A percentile compares a stretch with the other conserved stretches of the same genome.
Evolutionary conservation across 1,140 invertebrate species (phyloP).

Genomic region (Cherax destructor): DNA sequence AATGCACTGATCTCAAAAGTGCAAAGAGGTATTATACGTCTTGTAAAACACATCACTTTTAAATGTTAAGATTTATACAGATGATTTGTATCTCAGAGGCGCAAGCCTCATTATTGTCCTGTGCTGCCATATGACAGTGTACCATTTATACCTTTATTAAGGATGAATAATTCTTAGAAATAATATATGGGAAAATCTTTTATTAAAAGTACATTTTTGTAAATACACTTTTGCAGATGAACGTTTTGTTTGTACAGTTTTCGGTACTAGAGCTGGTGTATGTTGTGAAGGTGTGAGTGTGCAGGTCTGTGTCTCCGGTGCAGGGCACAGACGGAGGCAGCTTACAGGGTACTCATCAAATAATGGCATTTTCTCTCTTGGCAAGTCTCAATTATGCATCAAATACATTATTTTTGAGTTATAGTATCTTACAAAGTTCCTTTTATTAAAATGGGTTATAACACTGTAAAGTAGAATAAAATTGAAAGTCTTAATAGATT

Average conservation of each 20-base stretch:
- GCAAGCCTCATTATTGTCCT: slow-evolving; percentile 58
- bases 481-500: not conserved
- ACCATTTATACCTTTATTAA: slow-evolving; percentile 67
- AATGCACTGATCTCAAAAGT: slow-evolving; percentile 56
- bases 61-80: slow-evolving; percentile 67
- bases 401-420: not conserved
- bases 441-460: not conserved
- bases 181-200: slow-evolving; percentile 59
- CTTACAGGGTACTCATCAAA: slow-evolving; percentile 50
- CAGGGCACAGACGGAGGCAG: slow-evolving; percentile 46
- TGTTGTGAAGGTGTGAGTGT: slow-evolving; percentile 68
- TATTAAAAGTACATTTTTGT: slow-evolving; percentile 61
- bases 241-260: slow-evolving; percentile 70
- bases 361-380: not conserved
- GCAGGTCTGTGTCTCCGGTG: slow-evolving; percentile 50
- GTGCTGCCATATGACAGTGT: slow-evolving; percentile 68
- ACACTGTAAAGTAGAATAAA: not conserved
- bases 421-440: not conserved
- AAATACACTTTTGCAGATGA: slow-evolving; percentile 68
- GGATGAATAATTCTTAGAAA: slow-evolving; percentile 62
- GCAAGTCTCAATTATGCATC: not conserved
- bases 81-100: slow-evolving; percentile 63
- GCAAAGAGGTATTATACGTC: slow-evolving; percentile 57
- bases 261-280: slow-evolving; percentile 66
- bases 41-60: slow-evolving; percentile 69